Percentiles rank a stretch among this genome's conserved stretches.
These are phyloP conservation scores for Ophioderma brevispina DNA, from an alignment of 35 echinoderm and acorn worm species.

Conservation along the genomic window DNA sequence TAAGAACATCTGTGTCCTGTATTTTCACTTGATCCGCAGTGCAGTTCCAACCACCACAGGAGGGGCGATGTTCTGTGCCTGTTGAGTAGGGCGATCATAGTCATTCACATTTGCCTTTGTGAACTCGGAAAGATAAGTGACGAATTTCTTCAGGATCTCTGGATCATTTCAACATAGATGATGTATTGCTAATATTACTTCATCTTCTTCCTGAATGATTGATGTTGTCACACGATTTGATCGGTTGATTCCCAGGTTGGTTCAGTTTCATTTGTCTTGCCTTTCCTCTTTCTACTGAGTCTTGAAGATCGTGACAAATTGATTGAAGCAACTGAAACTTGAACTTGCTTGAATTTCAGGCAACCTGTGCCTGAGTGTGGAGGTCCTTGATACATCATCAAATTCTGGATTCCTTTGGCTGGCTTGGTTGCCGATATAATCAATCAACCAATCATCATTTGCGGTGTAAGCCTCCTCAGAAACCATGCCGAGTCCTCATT, in stretches of 20 bases:
- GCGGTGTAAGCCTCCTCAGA: conserved; percentile 78
- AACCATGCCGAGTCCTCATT: conserved; percentile 47
- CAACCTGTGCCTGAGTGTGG: background rate
- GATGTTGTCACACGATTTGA: background rate
- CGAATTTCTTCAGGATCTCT: background rate
- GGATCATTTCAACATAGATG: background rate
- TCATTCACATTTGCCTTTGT: background rate
- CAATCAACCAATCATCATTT: conserved; percentile 88
- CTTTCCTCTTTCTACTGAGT: conserved; percentile 33
- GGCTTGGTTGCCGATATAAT: conserved; percentile 63
- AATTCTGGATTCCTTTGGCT: conserved; percentile 59
- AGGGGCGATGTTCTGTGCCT: background rate
- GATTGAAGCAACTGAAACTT: no score
- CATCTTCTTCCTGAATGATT: background rate
- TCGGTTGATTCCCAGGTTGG: no score
- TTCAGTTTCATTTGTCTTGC: conserved; percentile 60
- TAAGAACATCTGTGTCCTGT: conserved; percentile 80
- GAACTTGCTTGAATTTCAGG: background rate
- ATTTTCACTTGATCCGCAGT: conserved; percentile 89
- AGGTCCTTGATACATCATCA: conserved; percentile 23
- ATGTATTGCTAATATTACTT: background rate
- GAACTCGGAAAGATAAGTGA: background rate
- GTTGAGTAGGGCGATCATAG: no score
- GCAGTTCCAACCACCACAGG: background rate
- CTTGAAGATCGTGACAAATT: background rate